These are phyloP conservation scores for Ostrea denselamellosa DNA, from an alignment of 1,140 invertebrate species.

Conservation along the genomic window DNA sequence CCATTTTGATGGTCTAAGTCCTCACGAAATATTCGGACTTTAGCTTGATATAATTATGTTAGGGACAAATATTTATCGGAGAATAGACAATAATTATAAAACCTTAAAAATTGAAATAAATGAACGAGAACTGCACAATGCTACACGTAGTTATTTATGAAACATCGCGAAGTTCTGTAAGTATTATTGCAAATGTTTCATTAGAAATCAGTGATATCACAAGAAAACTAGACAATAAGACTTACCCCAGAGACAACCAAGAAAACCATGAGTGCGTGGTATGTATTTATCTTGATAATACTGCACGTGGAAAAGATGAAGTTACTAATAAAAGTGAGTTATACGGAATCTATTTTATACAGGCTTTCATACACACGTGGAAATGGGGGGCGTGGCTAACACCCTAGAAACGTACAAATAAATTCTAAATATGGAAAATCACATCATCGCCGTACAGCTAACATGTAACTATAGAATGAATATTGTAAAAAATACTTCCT, in stretches of 20 bases:
- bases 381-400: background rate
- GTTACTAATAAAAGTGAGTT: background rate
- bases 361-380: background rate
- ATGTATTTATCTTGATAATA: background rate
- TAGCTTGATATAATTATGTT: too few relatives aligned
- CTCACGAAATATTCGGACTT: too few relatives aligned
- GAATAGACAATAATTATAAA: too few relatives aligned
- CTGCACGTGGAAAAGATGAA: background rate
- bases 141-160: too few relatives aligned
- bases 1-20: too few relatives aligned
- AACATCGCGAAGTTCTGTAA: too few relatives aligned
- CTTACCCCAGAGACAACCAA: background rate
- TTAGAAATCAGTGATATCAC: too few relatives aligned
- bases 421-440: conserved; percentile 28
- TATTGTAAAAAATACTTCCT: too few relatives aligned
- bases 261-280: background rate
- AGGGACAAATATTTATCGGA: too few relatives aligned
- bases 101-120: too few relatives aligned
- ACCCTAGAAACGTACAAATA: conserved; percentile 35
- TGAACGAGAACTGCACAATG: too few relatives aligned
- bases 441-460: conserved; percentile 17
- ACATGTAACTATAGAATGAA: background rate
- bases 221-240: background rate
- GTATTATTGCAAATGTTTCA: too few relatives aligned
- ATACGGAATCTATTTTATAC: background rate